Evolutionary conservation across 1,140 invertebrate species (phyloP).

Genomic region (Cydia splendana): DNA sequence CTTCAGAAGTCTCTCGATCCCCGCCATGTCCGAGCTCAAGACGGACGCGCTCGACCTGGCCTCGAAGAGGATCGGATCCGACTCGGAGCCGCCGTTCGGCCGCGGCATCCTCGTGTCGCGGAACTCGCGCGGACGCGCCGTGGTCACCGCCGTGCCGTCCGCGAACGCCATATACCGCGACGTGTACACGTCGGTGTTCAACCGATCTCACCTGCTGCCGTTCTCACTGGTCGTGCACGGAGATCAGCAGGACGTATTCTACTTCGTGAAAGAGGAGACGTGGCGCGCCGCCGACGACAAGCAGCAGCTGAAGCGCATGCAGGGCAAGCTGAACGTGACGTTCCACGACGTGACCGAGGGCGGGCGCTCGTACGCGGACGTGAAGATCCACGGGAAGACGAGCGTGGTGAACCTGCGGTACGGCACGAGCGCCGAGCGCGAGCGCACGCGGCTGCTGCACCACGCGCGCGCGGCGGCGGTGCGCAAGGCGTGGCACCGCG

Average conservation of each 20-base stretch:
- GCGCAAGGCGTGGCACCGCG: conserved; percentile 94
- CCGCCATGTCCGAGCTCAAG: conserved; percentile 87
- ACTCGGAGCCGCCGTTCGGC: conserved; percentile 93
- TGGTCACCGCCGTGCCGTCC: conserved; percentile 91
- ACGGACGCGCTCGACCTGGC: conserved; percentile 86
- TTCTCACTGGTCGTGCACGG: conserved; percentile 94
- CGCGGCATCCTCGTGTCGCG: conserved; percentile 93
- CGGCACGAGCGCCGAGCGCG: conserved; percentile 93
- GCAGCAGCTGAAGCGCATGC: conserved; percentile 91
- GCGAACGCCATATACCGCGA: conserved; percentile 94
- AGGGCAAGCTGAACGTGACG: conserved; percentile 95
- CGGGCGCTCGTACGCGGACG: conserved; percentile 86
- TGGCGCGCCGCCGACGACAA: conserved; percentile 94
- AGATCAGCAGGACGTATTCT: conserved; percentile 94
- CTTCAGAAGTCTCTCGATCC: conserved; percentile 85
- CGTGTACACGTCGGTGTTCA: conserved; percentile 96
- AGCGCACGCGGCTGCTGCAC: conserved; percentile 91
- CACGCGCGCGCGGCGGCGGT: conserved; percentile 93
- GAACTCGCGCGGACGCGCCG: conserved; percentile 87
- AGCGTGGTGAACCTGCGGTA: conserved; percentile 92
- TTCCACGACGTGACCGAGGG: conserved; percentile 92
- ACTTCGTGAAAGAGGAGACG: conserved; percentile 95
- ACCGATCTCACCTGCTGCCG: conserved; percentile 92
- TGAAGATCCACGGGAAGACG: conserved; percentile 91
- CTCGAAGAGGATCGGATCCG: conserved; percentile 85